Conservation (phyloP, 2,888 invertebrate genomes). For the Calameuta pallipes region DNA sequence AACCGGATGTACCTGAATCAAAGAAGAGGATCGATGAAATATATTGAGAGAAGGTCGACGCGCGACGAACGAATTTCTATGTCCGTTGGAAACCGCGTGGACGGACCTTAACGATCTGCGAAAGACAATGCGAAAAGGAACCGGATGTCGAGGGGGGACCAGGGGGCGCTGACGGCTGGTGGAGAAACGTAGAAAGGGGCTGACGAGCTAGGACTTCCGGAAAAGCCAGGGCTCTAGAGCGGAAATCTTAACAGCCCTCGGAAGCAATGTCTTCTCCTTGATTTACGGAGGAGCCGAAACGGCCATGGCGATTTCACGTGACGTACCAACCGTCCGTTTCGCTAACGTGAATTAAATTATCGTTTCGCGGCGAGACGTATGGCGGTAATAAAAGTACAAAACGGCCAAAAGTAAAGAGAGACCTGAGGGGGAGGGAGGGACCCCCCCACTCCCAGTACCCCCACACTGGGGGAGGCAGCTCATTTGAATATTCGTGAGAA, state of each 20-base stretch:
- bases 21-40: neutral
- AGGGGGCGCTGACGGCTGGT: neutral
- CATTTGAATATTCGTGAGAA: neutral
- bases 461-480: neutral
- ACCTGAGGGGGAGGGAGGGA: neutral
- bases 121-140: neutral
- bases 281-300: conserved; percentile 42
- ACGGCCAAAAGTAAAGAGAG: neutral
- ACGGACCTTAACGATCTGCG: neutral
- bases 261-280: conserved; percentile 53
- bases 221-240: conserved; percentile 9
- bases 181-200: neutral
- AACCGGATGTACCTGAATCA: neutral
- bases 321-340: neutral
- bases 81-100: neutral
- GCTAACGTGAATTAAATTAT: neutral
- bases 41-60: neutral
- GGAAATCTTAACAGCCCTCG: conserved; percentile 44
- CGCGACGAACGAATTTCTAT: neutral
- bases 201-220: neutral
- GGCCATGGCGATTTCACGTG: neutral
- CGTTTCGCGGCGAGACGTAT: neutral
- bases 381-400: neutral
- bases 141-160: neutral
- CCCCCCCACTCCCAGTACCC: no score